Percentiles rank a stretch among this genome's conserved stretches.
These are phyloP conservation scores for Lophura nycthemera DNA, from an alignment of 2,113 vertebrate species.

Conservation along the genomic window DNA sequence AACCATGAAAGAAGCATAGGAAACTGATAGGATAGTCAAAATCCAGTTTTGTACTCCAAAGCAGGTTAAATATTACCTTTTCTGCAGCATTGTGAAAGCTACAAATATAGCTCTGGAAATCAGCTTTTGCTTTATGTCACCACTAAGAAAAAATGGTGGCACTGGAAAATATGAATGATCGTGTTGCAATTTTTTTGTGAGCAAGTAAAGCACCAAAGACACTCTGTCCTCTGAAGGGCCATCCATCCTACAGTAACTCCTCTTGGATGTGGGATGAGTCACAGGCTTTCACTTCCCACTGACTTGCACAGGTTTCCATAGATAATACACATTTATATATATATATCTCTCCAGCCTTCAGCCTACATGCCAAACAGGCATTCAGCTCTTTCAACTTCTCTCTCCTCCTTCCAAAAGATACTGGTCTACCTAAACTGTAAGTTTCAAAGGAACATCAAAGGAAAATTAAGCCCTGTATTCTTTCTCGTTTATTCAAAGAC, in stretches of 20 bases:
- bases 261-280: background rate
- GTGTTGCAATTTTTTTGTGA: background rate
- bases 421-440: background rate
- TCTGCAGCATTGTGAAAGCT: background rate
- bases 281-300: background rate
- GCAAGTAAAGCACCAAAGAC: background rate
- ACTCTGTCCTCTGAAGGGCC: background rate
- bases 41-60: background rate
- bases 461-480: background rate
- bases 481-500: background rate
- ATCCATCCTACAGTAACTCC: background rate
- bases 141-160: background rate
- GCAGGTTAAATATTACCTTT: background rate
- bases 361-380: background rate
- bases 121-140: background rate
- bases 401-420: background rate
- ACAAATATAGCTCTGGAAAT: background rate
- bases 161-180: background rate
- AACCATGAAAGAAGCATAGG: background rate
- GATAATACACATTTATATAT: background rate
- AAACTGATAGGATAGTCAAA: background rate
- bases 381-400: background rate
- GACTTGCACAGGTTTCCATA: background rate
- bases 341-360: background rate
- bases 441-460: background rate